These are phyloP conservation scores for Choreutis nemorana DNA, from an alignment of 2,888 invertebrate species.

Conservation along the genomic window DNA sequence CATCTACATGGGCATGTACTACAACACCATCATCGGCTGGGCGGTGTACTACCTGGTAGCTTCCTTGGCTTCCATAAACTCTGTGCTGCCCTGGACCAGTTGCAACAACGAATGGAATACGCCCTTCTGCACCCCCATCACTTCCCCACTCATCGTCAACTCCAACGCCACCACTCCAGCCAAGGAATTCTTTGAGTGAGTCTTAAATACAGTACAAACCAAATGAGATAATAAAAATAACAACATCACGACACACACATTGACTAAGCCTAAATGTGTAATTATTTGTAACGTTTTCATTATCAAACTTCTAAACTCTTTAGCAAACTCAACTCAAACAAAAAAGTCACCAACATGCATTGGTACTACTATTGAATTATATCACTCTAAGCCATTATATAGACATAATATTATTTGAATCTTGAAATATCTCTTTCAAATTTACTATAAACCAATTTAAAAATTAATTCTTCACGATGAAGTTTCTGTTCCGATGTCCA, in stretches of 20 bases:
- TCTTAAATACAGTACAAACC: constrained; percentile 10
- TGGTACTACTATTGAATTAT: too few relatives aligned
- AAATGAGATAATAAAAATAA: too few relatives aligned
- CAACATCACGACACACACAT: too few relatives aligned
- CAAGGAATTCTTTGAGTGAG: constrained; percentile 89
- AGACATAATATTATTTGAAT: neutral
- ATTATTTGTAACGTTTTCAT: neutral
- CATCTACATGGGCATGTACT: constrained; percentile 96
- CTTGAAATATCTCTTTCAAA: neutral
- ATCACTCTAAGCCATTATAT: too few relatives aligned
- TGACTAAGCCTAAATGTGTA: neutral
- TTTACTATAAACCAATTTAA: neutral
- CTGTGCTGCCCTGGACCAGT: constrained; percentile 85
- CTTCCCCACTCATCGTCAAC: constrained; percentile 53
- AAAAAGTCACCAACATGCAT: neutral
- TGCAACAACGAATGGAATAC: constrained; percentile 92
- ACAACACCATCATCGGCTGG: constrained; percentile 97
- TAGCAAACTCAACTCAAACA: neutral
- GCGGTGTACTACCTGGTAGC: constrained; percentile 90
- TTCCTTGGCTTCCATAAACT: constrained; percentile 81
- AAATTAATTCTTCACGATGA: constrained; percentile 2
- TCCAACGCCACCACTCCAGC: constrained; percentile 78
- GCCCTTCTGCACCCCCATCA: constrained; percentile 73
- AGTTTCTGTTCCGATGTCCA: constrained; percentile 33
- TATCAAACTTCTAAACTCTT: neutral